Conservation (phyloP, 2,113 vertebrate genomes). For the Xenopus laevis region DNA sequence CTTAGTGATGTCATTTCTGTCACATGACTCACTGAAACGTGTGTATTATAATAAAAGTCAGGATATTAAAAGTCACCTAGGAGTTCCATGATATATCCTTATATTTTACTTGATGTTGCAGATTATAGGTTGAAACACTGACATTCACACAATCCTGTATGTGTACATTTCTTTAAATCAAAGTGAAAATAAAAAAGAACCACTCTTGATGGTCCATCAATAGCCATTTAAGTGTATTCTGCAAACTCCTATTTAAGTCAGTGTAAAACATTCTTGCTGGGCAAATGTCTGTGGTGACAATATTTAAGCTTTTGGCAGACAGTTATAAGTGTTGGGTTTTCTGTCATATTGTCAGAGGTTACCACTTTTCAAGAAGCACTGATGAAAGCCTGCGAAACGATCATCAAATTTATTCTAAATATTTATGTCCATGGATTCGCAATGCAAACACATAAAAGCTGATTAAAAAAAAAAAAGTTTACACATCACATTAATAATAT, state of each 20-base stretch:
- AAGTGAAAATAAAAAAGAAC: too few relatives aligned
- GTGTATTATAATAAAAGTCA: too few relatives aligned
- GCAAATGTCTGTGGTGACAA: slow-evolving; percentile 1
- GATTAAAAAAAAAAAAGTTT: slow-evolving; percentile 11
- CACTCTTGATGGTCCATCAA: too few relatives aligned
- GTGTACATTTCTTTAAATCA: too few relatives aligned
- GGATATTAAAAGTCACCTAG: too few relatives aligned
- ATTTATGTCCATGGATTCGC: background rate
- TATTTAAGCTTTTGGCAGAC: slow-evolving; percentile 1
- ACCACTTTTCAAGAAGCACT: background rate
- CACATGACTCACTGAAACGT: too few relatives aligned
- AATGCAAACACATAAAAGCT: slow-evolving; percentile 8
- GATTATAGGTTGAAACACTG: too few relatives aligned
- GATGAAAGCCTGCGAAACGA: slow-evolving; percentile 4
- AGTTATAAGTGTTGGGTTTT: slow-evolving; percentile 3
- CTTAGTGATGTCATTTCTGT: too few relatives aligned
- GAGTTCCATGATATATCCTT: too few relatives aligned
- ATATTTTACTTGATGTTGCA: too few relatives aligned
- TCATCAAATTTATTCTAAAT: background rate
- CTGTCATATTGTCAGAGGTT: slow-evolving; percentile 10
- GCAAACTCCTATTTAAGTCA: background rate
- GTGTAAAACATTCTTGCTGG: background rate
- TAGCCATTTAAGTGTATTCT: background rate
- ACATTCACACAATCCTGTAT: too few relatives aligned
- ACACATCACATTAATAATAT: background rate